phyloP scores from a whole-genome alignment of 2,888 invertebrate genomes.

The Cinara cedri region DNA sequence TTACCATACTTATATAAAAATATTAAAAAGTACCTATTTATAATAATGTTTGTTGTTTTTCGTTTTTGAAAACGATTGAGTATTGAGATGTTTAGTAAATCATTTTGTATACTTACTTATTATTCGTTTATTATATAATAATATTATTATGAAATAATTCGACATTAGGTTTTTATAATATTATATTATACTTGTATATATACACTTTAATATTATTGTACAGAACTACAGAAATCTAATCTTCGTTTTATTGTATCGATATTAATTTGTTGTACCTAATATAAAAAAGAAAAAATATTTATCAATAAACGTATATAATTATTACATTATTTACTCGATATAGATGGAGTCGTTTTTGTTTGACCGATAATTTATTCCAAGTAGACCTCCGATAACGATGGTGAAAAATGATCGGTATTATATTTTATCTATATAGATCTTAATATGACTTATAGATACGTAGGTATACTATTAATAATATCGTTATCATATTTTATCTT shows the following conservation, averaged over 20 bases:
- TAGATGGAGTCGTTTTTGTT: too few species aligned
- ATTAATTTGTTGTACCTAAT: conserved; percentile 41
- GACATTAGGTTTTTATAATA: conserved; percentile 29
- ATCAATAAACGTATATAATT: conserved; percentile 39
- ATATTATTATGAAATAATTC: neutral
- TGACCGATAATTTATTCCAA: too few species aligned
- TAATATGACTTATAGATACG: too few species aligned
- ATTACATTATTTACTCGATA: conserved; percentile 36
- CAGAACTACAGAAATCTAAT: conserved; percentile 51
- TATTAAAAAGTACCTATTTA: neutral
- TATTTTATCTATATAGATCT: too few species aligned
- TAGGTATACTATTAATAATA: too few species aligned
- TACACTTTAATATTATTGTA: conserved; percentile 42
- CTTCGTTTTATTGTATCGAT: conserved; percentile 38
- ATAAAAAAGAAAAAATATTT: conserved; percentile 40
- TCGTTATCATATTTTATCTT: too few species aligned
- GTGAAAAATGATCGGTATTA: too few species aligned
- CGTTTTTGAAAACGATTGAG: conserved; percentile 5
- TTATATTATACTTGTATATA: conserved; percentile 14
- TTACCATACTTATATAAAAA: conserved; percentile 13
- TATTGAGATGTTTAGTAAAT: conserved; percentile 31
- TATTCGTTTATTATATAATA: conserved; percentile 25
- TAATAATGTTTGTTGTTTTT: conserved; percentile 10
- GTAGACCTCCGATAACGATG: too few species aligned
- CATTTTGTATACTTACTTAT: conserved; percentile 43